Evolutionary conservation across 2,888 invertebrate species (phyloP).

Genomic region (Loripinus fragilis): DNA sequence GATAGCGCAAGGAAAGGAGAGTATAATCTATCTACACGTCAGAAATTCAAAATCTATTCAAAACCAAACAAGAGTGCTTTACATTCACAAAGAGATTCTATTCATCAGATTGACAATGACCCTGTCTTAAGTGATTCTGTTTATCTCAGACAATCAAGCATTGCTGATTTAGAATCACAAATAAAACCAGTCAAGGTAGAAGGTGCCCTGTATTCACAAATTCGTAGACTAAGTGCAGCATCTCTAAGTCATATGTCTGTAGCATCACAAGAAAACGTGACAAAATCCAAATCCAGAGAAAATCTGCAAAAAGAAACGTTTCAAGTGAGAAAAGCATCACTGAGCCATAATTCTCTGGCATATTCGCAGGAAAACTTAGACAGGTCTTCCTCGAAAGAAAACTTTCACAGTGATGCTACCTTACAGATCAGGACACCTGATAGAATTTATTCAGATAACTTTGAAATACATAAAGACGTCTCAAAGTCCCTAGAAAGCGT

Average conservation of each 20-base stretch:
- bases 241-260: slow-evolving; percentile 18
- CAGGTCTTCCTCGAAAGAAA: neutral
- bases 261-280: neutral
- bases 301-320: slow-evolving; percentile 5
- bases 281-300: neutral
- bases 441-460: neutral
- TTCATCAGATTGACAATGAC: neutral
- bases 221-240: slow-evolving; percentile 35
- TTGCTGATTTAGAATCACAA: neutral
- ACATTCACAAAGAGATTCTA: neutral
- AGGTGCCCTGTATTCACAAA: slow-evolving; percentile 45
- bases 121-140: neutral
- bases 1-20: neutral
- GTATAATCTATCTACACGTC: neutral
- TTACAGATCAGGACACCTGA: slow-evolving; percentile 14
- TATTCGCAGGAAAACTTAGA: neutral
- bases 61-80: neutral
- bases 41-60: neutral
- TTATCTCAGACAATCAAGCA: neutral
- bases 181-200: slow-evolving; percentile 7
- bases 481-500: neutral
- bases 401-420: slow-evolving; percentile 6
- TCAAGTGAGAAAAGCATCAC: neutral
- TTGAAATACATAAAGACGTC: neutral
- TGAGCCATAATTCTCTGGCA: neutral